Base-by-base conservation (phyloP, 2,113 vertebrate genomes). In the Apeltes quadracus region DNA sequence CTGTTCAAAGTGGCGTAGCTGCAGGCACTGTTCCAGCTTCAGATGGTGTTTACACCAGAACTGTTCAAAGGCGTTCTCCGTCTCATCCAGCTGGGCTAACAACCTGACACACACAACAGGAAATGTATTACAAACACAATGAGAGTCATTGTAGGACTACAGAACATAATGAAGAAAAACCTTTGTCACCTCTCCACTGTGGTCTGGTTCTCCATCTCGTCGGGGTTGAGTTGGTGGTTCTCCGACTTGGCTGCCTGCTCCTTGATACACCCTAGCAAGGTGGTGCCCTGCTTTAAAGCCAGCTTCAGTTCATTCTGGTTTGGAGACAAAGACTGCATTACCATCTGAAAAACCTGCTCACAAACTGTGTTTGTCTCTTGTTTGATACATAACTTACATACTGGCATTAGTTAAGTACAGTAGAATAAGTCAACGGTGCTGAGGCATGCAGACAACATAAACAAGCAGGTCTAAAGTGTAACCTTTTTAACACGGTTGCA, bases 1-100 rank as follows among this genome's bases (percentile, higher is more conserved):
- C 16, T 96, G 95, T 62, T 98, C 97, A 91, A 98, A 98, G 86
- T 96, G 96, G 3, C 96, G 95, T n/a, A 98, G 93, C 84, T 98
- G 96, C 69, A 98, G 89, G 78, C 95, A 98, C 44, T 98, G 96
- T 82, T 95, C 96, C 84, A 97, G 87, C 77, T 97, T 98, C 56
- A 96, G 89, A 75, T 97, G 94, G 84, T 98, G 96, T 82, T 95
- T 95, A 50, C 90, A 94, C 96, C 96, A 98, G 90, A 98, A 97
- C 48, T 96, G 94, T 87, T 95, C 93, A 84, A 98, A 97, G 39
- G 95, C 95, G 59, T 96, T 98, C 88, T 97, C 95, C 14, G 96
- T 98, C 92, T 98, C 97, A 90, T 96, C 94, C 88, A 98, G 69
- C 89, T 99, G 96, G 73, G 94, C 95, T 44, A 98, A 83, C 67